phyloP scores from a whole-genome alignment of 2,113 vertebrate species.

The Progne subis region DNA sequence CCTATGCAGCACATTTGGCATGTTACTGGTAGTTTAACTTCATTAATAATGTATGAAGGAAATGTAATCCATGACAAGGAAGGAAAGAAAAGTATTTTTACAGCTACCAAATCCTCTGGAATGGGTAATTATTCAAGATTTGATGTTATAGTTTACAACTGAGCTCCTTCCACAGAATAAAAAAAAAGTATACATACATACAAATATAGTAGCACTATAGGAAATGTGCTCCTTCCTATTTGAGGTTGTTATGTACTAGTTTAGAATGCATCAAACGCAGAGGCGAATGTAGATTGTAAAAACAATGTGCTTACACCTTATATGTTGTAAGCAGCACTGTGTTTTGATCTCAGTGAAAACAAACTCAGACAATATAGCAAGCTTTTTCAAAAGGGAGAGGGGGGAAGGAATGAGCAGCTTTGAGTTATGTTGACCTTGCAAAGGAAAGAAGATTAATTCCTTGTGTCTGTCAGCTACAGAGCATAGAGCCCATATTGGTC shows the following conservation, averaged over 20 bases:
- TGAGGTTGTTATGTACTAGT: neutral
- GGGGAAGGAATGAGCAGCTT: neutral
- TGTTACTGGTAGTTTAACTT: slow-evolving; percentile 99
- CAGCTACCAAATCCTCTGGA: slow-evolving; percentile 78
- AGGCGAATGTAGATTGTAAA: slow-evolving; percentile 42
- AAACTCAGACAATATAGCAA: neutral
- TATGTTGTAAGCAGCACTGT: neutral
- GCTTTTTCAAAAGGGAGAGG: neutral
- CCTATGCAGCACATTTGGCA: slow-evolving; percentile 98
- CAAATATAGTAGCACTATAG: neutral
- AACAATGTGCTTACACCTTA: slow-evolving; percentile 38
- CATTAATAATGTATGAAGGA: slow-evolving; percentile 99
- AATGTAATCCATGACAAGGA: slow-evolving; percentile 92
- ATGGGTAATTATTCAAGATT: slow-evolving; percentile 78
- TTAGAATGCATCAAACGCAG: slow-evolving; percentile 19
- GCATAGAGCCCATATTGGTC: neutral
- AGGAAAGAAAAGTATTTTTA: slow-evolving; percentile 80
- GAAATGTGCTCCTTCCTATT: neutral
- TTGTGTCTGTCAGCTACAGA: neutral
- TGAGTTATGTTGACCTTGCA: slow-evolving; percentile 3
- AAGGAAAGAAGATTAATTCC: neutral
- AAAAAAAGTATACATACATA: neutral
- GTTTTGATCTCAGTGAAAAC: neutral
- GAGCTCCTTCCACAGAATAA: neutral
- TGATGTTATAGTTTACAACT: slow-evolving; percentile 71